Base-by-base conservation (phyloP, 2,888 invertebrate genomes). In the Mimas tiliae region DNA sequence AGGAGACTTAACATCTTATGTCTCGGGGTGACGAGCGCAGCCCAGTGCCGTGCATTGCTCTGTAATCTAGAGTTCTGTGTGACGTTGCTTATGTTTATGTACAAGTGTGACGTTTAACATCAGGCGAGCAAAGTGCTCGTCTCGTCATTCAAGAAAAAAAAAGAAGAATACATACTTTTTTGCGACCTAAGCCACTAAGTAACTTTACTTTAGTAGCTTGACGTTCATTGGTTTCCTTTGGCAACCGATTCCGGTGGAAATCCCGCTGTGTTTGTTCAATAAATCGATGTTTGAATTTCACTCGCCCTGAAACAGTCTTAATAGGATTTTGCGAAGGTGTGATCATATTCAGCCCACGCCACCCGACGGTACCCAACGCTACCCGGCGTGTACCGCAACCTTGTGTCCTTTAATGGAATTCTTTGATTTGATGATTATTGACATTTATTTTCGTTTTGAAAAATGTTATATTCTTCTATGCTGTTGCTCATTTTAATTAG, bases 211-310 rank as follows among this genome's bases (percentile, higher is more conserved):
- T 55, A 53, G 19, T 53, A 55, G 45, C 55, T 55, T 16, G 12
- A 19, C 14, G 58, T 58, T n/a, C 45, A 55, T 33, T 58, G 47
- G 68, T 62, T 45, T 67, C 70, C 65, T 63, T 65, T 65, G 48
- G 63, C 64, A 62, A 65, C 38, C 65, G 67, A 62, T 69, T 69
- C 65, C 53, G 69, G 65, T 55, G 67, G 68, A 67, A 66, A 75
- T 69, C 71, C 65, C 69, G 55, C 65, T 67, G 63, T 74, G 70
- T 74, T 76, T 75, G 66, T 70, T 65, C 69, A 68, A 69, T 70
- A 71, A 72, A 77, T 75, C 74, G 69, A 70, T 75, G 72, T 74
- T 75, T 75, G 73, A 70, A 48, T 65, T 65, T 19, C 55, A 68
- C 68, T 73, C 42, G 48, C 63, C 58, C 63, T 67, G 50, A 62